Conservation (phyloP, 2,113 vertebrate genomes). For the Chamaea fasciata region DNA sequence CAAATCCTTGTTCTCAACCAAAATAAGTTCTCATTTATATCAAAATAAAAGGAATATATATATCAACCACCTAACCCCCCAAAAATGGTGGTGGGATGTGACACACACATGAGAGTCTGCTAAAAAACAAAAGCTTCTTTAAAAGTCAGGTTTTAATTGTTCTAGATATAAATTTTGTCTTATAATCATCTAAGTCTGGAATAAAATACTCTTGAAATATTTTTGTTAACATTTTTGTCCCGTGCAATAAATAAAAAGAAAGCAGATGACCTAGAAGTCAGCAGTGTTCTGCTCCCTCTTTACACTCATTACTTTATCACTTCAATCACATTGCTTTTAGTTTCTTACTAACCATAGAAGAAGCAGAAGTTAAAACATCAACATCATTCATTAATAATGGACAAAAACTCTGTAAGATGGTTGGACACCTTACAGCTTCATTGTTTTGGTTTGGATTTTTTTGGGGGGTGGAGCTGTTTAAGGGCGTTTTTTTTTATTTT, state of each 20-base stretch:
- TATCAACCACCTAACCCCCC: fast-evolving
- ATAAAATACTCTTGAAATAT: background rate
- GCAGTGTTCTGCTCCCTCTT: background rate
- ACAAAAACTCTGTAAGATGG: background rate
- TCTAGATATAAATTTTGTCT: background rate
- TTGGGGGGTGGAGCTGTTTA: background rate
- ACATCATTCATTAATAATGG: fast-evolving
- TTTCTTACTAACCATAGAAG: background rate
- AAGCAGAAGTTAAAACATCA: background rate
- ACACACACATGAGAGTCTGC: fast-evolving
- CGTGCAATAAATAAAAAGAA: background rate
- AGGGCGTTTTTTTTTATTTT: background rate
- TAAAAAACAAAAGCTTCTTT: background rate
- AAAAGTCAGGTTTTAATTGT: background rate
- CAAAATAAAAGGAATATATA: background rate
- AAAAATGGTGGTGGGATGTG: fast-evolving
- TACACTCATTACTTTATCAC: background rate
- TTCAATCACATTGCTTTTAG: background rate
- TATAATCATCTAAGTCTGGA: background rate
- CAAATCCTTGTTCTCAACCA: background rate
- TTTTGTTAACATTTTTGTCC: background rate
- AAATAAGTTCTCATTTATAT: background rate
- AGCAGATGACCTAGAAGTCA: background rate
- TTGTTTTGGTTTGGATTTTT: background rate
- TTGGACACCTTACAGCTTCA: background rate